These are phyloP conservation scores for Hemithea aestivaria DNA, from an alignment of 2,888 invertebrate species.

Conservation along the genomic window DNA sequence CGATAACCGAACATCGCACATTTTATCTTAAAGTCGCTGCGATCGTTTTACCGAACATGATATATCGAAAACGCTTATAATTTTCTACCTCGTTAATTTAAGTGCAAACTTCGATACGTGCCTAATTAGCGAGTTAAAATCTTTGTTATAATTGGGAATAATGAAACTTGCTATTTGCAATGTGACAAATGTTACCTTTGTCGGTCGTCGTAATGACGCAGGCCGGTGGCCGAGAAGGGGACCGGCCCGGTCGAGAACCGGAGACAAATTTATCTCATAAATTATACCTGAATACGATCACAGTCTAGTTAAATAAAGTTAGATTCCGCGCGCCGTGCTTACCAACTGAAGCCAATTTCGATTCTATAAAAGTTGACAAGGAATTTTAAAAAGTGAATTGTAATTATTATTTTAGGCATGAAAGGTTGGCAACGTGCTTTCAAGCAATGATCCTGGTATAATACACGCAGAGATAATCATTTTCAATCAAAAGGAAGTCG, in stretches of 20 bases:
- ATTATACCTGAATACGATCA: slow-evolving; percentile 58
- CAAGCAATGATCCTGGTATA: too few relatives aligned
- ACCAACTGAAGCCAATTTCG: too few relatives aligned
- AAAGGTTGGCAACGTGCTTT: too few relatives aligned
- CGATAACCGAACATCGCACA: too few relatives aligned
- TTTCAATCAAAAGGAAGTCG: too few relatives aligned
- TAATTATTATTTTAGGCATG: too few relatives aligned
- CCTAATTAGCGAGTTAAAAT: slow-evolving; percentile 41
- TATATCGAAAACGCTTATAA: slow-evolving; percentile 11
- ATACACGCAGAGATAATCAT: too few relatives aligned
- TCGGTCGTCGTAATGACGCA: slow-evolving; percentile 68
- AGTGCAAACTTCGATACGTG: slow-evolving; percentile 34
- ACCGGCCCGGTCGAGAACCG: slow-evolving; percentile 15
- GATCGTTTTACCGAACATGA: slow-evolving; percentile 2
- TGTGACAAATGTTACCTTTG: slow-evolving; percentile 72
- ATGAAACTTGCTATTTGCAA: slow-evolving; percentile 66
- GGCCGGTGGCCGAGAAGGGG: slow-evolving; percentile 28
- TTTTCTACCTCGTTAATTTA: slow-evolving; percentile 33
- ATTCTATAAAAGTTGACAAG: too few relatives aligned
- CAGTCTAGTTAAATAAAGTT: too few relatives aligned
- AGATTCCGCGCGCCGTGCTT: too few relatives aligned
- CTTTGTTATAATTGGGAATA: slow-evolving; percentile 39
- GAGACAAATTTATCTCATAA: slow-evolving; percentile 74
- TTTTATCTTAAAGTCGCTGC: not conserved
- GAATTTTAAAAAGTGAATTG: too few relatives aligned